Evolutionary conservation across 2,888 invertebrate genomes (phyloP).

Genomic region (Sisyra terminalis): DNA sequence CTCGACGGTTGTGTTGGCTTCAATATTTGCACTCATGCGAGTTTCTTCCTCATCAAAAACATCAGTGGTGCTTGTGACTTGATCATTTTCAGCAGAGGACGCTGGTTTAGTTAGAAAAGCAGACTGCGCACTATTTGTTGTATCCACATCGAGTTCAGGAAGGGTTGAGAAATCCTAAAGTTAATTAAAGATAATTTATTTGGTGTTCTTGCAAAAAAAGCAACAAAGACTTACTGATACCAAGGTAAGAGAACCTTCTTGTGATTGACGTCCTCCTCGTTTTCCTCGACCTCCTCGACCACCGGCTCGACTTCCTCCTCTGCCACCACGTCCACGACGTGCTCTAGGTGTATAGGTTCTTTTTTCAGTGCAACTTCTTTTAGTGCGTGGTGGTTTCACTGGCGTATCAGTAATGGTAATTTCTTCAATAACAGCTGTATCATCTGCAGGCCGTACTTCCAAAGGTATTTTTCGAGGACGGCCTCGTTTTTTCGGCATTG

Average conservation of each 20-base stretch:
- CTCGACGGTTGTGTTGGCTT: conserved; percentile 32
- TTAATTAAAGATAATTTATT: too few species aligned
- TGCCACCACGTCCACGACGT: conserved; percentile 21
- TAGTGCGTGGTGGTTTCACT: conserved; percentile 20
- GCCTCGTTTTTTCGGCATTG: conserved; percentile 28
- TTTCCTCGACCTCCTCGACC: conserved; percentile 17
- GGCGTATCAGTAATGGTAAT: too few species aligned
- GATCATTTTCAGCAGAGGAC: too few species aligned
- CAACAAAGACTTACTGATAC: not conserved
- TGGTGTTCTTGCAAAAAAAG: not conserved
- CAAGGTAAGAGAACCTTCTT: not conserved
- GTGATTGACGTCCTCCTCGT: conserved; percentile 12
- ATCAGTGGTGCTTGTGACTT: conserved; percentile 11
- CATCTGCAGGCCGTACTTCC: conserved; percentile 21
- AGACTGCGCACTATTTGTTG: too few species aligned
- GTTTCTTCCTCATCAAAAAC: conserved; percentile 59
- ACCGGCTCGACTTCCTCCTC: conserved; percentile 14
- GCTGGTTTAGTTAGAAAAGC: too few species aligned
- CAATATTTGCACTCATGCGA: conserved; percentile 55
- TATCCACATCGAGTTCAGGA: too few species aligned
- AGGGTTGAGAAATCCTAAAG: too few species aligned
- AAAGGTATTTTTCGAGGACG: conserved; percentile 30
- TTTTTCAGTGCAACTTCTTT: conserved; percentile 20
- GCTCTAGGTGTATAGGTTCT: conserved; percentile 19
- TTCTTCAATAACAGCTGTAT: too few species aligned